These are phyloP conservation scores for Sinotaia quadrata DNA, from an alignment of 2,888 invertebrate species.

Conservation along the genomic window DNA sequence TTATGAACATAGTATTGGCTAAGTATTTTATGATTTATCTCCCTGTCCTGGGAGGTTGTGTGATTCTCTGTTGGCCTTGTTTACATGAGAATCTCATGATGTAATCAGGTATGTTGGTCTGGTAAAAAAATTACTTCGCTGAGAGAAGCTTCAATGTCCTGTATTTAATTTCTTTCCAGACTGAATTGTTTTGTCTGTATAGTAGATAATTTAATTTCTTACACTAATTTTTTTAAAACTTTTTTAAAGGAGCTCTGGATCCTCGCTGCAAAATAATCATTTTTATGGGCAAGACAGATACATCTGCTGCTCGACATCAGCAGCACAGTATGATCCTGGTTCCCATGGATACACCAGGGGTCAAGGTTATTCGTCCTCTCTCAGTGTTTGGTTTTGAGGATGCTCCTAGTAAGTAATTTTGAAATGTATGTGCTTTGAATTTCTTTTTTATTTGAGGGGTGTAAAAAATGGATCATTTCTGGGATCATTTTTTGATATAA, in stretches of 20 bases:
- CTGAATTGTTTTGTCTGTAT: no score
- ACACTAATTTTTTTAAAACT: no score
- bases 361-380: constrained; percentile 72
- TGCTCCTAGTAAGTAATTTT: constrained; percentile 69
- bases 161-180: no score
- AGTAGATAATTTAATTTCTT: no score
- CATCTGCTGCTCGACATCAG: constrained; percentile 61
- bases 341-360: constrained; percentile 73
- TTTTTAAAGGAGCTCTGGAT: constrained; percentile 72
- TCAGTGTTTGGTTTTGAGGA: constrained; percentile 72
- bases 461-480: background rate
- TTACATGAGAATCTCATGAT: no score
- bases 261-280: constrained; percentile 72
- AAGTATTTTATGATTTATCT: no score
- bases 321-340: constrained; percentile 75
- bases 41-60: no score
- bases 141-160: no score
- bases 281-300: constrained; percentile 74
- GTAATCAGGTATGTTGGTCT: no score
- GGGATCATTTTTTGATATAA: background rate
- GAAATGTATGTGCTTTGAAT: background rate
- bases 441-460: background rate
- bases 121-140: no score
- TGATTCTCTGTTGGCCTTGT: no score
- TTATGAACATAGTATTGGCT: no score